phyloP scores from a whole-genome alignment of 2,113 vertebrate species.

The Solea senegalensis region DNA sequence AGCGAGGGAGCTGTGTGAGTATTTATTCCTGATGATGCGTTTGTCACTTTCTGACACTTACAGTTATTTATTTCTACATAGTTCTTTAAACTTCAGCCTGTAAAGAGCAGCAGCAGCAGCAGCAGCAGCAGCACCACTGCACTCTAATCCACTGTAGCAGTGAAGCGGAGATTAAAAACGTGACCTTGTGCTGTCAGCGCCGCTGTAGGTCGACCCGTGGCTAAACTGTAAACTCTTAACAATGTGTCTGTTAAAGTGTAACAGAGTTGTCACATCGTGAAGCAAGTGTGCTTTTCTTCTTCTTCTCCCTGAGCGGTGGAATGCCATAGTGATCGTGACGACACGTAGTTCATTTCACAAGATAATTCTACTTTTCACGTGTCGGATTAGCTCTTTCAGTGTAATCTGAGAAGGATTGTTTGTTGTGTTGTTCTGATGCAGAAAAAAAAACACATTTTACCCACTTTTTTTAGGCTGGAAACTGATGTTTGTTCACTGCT shows the following conservation, averaged over 20 bases:
- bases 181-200: constrained; percentile 19
- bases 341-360: background rate
- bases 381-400: background rate
- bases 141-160: background rate
- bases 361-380: background rate
- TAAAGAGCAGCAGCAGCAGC: background rate
- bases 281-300: background rate
- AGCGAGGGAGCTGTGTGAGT: constrained; percentile 69
- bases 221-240: constrained; percentile 41
- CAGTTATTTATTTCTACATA: too few relatives aligned
- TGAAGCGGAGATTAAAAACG: constrained; percentile 7
- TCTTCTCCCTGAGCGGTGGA: background rate
- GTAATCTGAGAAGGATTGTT: background rate
- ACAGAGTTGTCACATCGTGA: constrained; percentile 6
- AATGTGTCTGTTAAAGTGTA: constrained; percentile 40
- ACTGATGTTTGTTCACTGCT: too few relatives aligned
- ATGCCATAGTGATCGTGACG: background rate
- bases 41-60: background rate
- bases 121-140: too few relatives aligned
- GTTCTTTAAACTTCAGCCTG: too few relatives aligned
- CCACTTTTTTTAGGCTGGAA: too few relatives aligned
- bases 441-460: too few relatives aligned
- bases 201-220: constrained; percentile 6
- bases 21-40: constrained; percentile 12
- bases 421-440: background rate